A percentile compares a stretch with the other conserved stretches of the same genome.
phyloP scores from a whole-genome alignment of 2,797 vertebrate genomes.

The Cynopterus sphinx region DNA sequence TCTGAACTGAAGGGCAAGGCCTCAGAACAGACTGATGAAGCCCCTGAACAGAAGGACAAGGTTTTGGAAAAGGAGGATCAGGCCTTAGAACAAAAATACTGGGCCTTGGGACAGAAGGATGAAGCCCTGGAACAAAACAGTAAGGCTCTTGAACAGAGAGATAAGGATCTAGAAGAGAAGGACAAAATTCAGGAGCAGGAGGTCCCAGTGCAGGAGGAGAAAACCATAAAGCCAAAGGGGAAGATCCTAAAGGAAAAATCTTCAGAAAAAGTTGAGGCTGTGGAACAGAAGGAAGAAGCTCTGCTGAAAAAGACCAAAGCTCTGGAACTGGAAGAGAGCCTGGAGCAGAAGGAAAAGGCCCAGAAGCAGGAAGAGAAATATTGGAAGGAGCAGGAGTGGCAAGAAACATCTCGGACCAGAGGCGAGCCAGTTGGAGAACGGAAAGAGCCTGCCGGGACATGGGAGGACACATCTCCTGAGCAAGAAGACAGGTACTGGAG shows the following conservation, averaged over 20 bases:
- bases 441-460: neutral
- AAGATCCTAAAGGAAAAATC: conserved; percentile 74
- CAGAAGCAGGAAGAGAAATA: conserved; percentile 37
- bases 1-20: conserved; percentile 5
- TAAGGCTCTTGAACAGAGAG: conserved; percentile 17
- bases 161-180: conserved; percentile 23
- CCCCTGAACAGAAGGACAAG: neutral
- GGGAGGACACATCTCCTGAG: conserved; percentile 66
- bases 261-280: conserved; percentile 72
- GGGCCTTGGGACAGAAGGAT: conserved; percentile 21
- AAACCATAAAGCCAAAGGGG: conserved; percentile 1
- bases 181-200: neutral
- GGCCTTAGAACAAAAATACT: conserved; percentile 29
- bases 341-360: neutral
- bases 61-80: conserved; percentile 20
- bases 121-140: conserved; percentile 17
- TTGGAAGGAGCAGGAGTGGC: conserved; percentile 55
- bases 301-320: conserved; percentile 45
- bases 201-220: conserved; percentile 63
- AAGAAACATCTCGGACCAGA: neutral
- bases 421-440: conserved; percentile 41
- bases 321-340: conserved; percentile 22
- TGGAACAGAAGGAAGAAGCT: conserved; percentile 33
- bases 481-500: conserved; percentile 69
- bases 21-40: neutral